phyloP scores from a whole-genome alignment of 2,797 vertebrate genomes.

The Periophthalmus magnuspinnatus region DNA sequence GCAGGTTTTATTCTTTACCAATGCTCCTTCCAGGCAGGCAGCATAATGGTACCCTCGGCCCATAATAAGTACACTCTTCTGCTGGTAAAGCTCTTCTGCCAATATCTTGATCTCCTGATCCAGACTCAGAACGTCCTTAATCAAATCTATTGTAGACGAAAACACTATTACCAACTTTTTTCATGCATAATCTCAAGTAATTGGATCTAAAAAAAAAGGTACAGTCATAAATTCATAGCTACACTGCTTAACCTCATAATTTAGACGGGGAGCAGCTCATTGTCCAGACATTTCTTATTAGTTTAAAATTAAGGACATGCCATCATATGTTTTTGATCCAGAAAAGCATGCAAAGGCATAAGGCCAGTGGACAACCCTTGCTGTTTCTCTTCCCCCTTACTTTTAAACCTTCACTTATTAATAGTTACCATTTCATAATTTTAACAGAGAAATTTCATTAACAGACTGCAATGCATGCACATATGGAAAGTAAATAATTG shows the following conservation, averaged over 20 bases:
- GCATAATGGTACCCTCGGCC: conserved; percentile 97
- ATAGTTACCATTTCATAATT: not conserved
- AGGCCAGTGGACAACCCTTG: conserved; percentile 13
- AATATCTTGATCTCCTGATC: conserved; percentile 97
- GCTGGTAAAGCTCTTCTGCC: conserved; percentile 91
- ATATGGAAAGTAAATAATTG: not conserved
- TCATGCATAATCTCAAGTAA: not conserved
- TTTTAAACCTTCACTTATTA: not conserved
- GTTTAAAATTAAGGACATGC: conserved; percentile 36
- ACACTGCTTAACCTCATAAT: conserved; percentile 18
- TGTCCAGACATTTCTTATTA: conserved; percentile 51
- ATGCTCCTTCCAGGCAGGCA: conserved; percentile 94
- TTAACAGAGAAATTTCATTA: not conserved
- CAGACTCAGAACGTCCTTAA: conserved; percentile 94
- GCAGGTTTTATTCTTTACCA: conserved; percentile 71
- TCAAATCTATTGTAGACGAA: conserved; percentile 81
- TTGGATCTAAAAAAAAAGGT: conserved; percentile 9
- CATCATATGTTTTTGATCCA: conserved; percentile 54
- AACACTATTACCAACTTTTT: conserved; percentile 9
- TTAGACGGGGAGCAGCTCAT: conserved; percentile 14
- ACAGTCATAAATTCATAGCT: conserved; percentile 6
- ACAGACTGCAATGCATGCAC: not conserved
- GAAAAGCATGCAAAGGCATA: conserved; percentile 27
- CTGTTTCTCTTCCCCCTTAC: not conserved
- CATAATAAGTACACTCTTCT: conserved; percentile 99